phyloP scores from a whole-genome alignment of 1,140 invertebrate genomes.

The Drosophila sechellia region DNA sequence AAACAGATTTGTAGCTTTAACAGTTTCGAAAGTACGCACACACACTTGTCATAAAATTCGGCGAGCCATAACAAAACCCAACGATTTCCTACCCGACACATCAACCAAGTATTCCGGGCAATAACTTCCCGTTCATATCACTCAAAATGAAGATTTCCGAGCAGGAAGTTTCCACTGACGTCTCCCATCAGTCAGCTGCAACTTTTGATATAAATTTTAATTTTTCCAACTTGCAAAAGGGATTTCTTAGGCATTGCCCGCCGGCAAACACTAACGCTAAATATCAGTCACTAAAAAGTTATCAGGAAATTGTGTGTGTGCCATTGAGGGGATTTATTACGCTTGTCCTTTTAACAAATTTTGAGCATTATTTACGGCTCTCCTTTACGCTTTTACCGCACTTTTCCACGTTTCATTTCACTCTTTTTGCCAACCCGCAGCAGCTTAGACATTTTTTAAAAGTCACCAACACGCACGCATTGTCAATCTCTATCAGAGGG shows the following conservation, averaged over 20 bases:
- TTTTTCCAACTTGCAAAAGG: conserved; percentile 49
- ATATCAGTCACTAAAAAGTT: conserved; percentile 76
- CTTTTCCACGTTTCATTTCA: conserved; percentile 70
- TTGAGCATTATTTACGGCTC: conserved; percentile 76
- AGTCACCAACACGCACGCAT: conserved; percentile 80
- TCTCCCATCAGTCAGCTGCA: conserved; percentile 40
- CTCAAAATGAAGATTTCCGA: conserved; percentile 45
- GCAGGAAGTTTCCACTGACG: conserved; percentile 31
- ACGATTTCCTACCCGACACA: conserved; percentile 28
- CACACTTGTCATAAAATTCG: conserved; percentile 28
- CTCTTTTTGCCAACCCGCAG: conserved; percentile 46
- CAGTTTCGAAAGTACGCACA: background rate
- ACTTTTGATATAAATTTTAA: conserved; percentile 71
- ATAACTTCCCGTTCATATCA: conserved; percentile 51
- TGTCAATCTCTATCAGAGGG: conserved; percentile 75
- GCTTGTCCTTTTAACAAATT: conserved; percentile 82
- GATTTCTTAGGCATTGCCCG: conserved; percentile 32
- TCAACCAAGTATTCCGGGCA: conserved; percentile 10
- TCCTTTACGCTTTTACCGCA: conserved; percentile 40
- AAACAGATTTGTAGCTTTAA: conserved; percentile 13
- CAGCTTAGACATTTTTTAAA: conserved; percentile 80
- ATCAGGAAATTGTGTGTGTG: conserved; percentile 66
- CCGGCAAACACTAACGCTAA: conserved; percentile 39
- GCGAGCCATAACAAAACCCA: conserved; percentile 11
- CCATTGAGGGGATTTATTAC: conserved; percentile 79